These are phyloP conservation scores for Drosophila tsacasi DNA, from an alignment of 1,140 invertebrate species.

Conservation along the genomic window DNA sequence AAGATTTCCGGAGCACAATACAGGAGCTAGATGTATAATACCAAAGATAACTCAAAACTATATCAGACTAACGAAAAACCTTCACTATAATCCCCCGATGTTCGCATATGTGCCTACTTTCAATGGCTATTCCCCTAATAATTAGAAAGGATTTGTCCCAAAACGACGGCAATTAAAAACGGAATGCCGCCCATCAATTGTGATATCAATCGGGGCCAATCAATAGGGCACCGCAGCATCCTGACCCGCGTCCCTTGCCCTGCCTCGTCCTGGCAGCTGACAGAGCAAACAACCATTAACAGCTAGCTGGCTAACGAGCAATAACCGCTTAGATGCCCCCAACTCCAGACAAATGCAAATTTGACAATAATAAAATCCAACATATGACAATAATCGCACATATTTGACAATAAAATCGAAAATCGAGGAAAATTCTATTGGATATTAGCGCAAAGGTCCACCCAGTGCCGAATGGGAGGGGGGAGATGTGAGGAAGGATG, in stretches of 20 bases:
- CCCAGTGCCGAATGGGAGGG: conserved; percentile 18
- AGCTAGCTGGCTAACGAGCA: conserved; percentile 71
- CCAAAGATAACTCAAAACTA: neutral
- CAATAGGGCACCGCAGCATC: conserved; percentile 47
- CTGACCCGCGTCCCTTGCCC: neutral
- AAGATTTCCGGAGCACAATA: neutral
- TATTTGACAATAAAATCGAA: conserved; percentile 80
- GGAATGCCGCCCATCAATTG: conserved; percentile 64
- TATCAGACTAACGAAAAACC: neutral
- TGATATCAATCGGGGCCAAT: conserved; percentile 55
- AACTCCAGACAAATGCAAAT: conserved; percentile 64
- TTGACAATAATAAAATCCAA: conserved; percentile 80
- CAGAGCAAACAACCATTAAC: conserved; percentile 62
- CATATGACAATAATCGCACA: conserved; percentile 82
- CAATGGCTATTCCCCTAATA: conserved; percentile 3
- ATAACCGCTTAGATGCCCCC: conserved; percentile 42
- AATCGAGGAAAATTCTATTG: conserved; percentile 57
- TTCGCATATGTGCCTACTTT: conserved; percentile 1
- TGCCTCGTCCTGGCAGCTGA: conserved; percentile 1
- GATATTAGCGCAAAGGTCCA: conserved; percentile 54
- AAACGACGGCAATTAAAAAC: conserved; percentile 55
- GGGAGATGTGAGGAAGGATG: neutral
- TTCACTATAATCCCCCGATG: neutral
- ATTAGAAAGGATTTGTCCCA: conserved; percentile 42
- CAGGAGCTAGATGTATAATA: neutral